Base-by-base conservation (phyloP, 2,888 invertebrate species). In the Volucella zonaria region DNA sequence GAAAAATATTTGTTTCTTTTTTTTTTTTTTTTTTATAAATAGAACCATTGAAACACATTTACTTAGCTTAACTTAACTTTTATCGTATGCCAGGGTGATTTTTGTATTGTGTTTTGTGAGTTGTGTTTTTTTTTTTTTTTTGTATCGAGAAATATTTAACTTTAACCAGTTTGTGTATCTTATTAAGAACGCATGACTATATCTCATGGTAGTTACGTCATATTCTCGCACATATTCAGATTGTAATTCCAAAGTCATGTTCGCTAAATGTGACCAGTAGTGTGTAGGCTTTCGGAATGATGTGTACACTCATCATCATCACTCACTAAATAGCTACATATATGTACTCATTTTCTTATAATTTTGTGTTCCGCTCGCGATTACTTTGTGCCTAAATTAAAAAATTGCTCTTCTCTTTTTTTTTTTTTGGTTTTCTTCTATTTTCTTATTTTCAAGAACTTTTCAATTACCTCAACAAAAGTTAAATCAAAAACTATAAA, bases 221-320 rank as follows among this genome's bases (percentile, higher is more conserved):
- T 67, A 54, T 67, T n/a, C 73, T 23, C 1, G 12, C 8, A 45
- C 14, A 8, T 14, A 62, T 54, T 58, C 76, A 31, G 52, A 64
- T 52, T 71, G 58, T 71, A 71, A 71, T 75, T 62, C 45, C 9
- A 51, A 23, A 11, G 47, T 62, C 43, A 38, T 23, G 45, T 42
- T 73, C 38, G 18, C 18, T 73, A 18, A 51, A 64, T 31, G 15
- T 49, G 15, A 14, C 14, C 42, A 52, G 43, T 56, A 56, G 23
- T 8, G 11, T 45, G n/a, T 52, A 8, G 42, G 45, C 62, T 49
- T 42, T 71, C 31, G 31, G 23, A 43, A 56, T 40, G 45, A 68
- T 61, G 76, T 42, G 40, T 40, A 18, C 38, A 58, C 47, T 54
- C 45, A 14, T 40, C 15, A 14, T 40, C 15, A 18, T 18, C 42